Conservation (phyloP, 2,888 invertebrate species). For the Phytoseiulus persimilis region DNA sequence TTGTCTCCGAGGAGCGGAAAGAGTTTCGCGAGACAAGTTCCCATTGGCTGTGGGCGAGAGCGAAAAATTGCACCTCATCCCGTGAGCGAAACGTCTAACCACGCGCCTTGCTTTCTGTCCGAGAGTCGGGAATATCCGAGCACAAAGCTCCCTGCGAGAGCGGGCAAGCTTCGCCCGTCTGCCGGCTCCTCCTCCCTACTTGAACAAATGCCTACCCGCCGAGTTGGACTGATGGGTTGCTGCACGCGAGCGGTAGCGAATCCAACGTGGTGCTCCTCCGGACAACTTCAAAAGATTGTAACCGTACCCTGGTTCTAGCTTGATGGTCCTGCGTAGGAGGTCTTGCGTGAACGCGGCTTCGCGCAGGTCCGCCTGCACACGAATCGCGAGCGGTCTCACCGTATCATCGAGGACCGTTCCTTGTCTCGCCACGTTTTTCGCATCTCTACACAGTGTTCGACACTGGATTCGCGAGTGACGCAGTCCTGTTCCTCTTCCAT, state of each 20-base stretch:
- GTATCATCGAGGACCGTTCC: neutral
- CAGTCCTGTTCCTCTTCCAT: too few relatives aligned
- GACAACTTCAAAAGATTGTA: neutral
- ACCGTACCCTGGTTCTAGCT: neutral
- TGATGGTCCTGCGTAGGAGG: neutral
- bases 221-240: neutral
- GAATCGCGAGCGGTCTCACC: neutral
- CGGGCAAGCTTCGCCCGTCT: neutral
- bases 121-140: neutral
- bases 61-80: neutral
- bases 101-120: neutral
- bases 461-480: too few relatives aligned
- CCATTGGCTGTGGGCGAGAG: neutral
- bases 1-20: too few relatives aligned
- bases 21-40: too few relatives aligned
- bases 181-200: neutral
- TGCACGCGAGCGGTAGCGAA: neutral
- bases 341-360: neutral
- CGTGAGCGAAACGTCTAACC: neutral
- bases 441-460: too few relatives aligned
- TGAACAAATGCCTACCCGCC: neutral
- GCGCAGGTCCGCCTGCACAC: neutral
- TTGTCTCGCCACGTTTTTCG: too few relatives aligned
- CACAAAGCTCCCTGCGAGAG: neutral
- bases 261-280: neutral